These are phyloP conservation scores for Agrotis puta DNA, from an alignment of 2,888 invertebrate genomes.

Conservation along the genomic window DNA sequence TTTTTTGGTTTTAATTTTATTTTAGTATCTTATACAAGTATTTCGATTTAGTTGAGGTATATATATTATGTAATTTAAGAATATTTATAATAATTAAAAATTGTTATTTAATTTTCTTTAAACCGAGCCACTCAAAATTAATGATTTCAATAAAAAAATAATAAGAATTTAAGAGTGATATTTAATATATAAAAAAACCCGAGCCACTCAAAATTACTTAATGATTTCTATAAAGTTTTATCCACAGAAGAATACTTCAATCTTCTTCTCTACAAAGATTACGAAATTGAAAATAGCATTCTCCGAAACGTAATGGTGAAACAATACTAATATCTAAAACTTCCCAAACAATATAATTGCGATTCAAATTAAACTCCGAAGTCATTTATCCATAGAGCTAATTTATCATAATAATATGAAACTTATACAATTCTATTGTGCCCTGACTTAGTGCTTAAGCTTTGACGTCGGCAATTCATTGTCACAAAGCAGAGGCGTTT, in stretches of 20 bases:
- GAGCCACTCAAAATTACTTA: no score
- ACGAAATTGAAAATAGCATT: neutral
- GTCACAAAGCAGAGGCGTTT: slow-evolving; percentile 56
- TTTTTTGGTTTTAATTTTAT: no score
- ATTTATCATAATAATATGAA: slow-evolving; percentile 56
- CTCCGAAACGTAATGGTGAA: neutral
- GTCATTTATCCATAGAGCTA: slow-evolving; percentile 52
- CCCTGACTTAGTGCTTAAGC: slow-evolving; percentile 45
- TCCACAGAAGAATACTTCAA: neutral
- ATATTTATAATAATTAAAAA: no score
- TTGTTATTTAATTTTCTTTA: no score
- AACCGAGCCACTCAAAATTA: no score
- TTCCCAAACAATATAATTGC: slow-evolving; percentile 20
- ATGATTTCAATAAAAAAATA: no score
- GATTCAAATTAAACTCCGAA: slow-evolving; percentile 53
- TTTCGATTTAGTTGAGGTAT: no score
- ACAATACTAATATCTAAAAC: slow-evolving; percentile 21
- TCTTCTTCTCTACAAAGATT: neutral
- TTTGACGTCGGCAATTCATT: slow-evolving; percentile 60
- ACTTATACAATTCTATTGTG: slow-evolving; percentile 62
- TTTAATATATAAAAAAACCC: no score
- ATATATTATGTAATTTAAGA: no score
- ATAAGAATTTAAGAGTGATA: no score
- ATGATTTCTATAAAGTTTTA: no score
- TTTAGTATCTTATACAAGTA: no score